phyloP scores from a whole-genome alignment of 1,140 invertebrate species.

The Anoplolepis gracilipes region DNA sequence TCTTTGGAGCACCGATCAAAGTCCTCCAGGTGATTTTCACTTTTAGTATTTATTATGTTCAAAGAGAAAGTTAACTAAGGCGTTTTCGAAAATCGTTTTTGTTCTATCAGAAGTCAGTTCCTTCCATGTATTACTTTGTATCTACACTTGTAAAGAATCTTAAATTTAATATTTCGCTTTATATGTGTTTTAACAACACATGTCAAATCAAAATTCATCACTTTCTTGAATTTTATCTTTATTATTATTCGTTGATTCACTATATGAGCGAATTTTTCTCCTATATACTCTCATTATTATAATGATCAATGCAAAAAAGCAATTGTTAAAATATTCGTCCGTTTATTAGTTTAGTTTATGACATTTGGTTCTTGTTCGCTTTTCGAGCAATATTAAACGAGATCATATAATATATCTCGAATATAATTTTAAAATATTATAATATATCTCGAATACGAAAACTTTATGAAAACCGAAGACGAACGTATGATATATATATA shows the following conservation, averaged over 20 bases:
- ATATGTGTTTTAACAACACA: not conserved
- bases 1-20: slow-evolving; percentile 64
- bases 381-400: not conserved
- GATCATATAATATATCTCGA: not conserved
- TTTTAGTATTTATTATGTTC: slow-evolving; percentile 74
- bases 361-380: not conserved
- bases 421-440: slow-evolving; percentile 36
- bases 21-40: slow-evolving; percentile 68
- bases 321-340: not conserved
- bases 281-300: not conserved
- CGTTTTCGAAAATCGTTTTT: slow-evolving; percentile 63
- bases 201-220: slow-evolving; percentile 30
- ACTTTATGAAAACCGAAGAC: slow-evolving; percentile 1
- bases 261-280: not conserved
- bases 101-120: slow-evolving; percentile 53
- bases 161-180: slow-evolving; percentile 69
- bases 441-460: not conserved
- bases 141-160: slow-evolving; percentile 43
- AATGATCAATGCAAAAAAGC: not conserved
- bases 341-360: not conserved
- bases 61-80: slow-evolving; percentile 65
- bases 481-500: slow-evolving; percentile 1
- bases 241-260: not conserved
- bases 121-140: slow-evolving; percentile 52
- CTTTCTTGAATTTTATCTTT: not conserved